Evolutionary conservation across 2,888 invertebrate species (phyloP).

Genomic region (Apamea monoglypha): DNA sequence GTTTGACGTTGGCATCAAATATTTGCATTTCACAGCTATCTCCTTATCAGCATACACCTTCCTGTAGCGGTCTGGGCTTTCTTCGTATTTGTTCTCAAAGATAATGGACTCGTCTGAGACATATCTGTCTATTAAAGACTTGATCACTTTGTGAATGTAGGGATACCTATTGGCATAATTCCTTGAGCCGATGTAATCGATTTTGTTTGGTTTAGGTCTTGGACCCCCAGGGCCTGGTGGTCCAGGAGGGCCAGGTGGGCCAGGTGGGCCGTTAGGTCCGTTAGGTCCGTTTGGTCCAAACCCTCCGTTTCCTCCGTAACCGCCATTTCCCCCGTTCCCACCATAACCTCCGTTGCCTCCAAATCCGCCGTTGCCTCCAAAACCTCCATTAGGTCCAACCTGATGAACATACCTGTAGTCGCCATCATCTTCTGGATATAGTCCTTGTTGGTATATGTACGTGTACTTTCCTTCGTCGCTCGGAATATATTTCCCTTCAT

Average conservation of each 20-base stretch:
- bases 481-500: slow-evolving; percentile 89
- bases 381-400: slow-evolving; percentile 79
- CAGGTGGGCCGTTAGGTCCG: slow-evolving; percentile 62
- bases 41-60: slow-evolving; percentile 79
- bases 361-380: slow-evolving; percentile 74
- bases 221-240: slow-evolving; percentile 65
- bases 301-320: slow-evolving; percentile 54
- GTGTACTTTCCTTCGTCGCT: slow-evolving; percentile 89
- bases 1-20: slow-evolving; percentile 74
- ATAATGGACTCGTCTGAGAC: slow-evolving; percentile 77
- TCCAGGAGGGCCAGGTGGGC: slow-evolving; percentile 62
- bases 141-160: slow-evolving; percentile 82
- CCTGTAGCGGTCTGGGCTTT: slow-evolving; percentile 75
- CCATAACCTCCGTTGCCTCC: slow-evolving; percentile 74
- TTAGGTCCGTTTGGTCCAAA: slow-evolving; percentile 64
- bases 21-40: slow-evolving; percentile 82
- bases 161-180: slow-evolving; percentile 84
- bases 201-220: slow-evolving; percentile 69
- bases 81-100: slow-evolving; percentile 75
- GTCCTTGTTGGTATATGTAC: slow-evolving; percentile 82
- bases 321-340: slow-evolving; percentile 68
- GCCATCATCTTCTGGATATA: slow-evolving; percentile 84
- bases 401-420: slow-evolving; percentile 88
- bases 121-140: slow-evolving; percentile 79
- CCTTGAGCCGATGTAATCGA: slow-evolving; percentile 78